Conservation (phyloP, 2,797 vertebrate genomes). For the Ptychobarbus kaznakovi region DNA sequence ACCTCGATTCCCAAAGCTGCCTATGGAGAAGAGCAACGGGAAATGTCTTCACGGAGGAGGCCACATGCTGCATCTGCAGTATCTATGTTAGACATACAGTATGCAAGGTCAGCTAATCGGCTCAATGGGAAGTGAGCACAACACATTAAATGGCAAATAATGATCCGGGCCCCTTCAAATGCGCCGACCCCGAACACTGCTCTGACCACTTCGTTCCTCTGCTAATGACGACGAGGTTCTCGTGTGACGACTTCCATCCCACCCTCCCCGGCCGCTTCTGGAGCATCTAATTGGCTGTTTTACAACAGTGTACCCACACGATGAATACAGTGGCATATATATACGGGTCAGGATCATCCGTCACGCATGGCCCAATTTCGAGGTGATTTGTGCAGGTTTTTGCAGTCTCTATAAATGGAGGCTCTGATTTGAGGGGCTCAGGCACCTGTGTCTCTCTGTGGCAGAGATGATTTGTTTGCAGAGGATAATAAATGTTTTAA, state of each 20-base stretch:
- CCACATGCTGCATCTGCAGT: background rate
- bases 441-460: conserved; percentile 40
- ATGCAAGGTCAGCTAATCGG: conserved; percentile 70
- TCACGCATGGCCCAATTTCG: conserved; percentile 68
- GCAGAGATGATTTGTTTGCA: conserved; percentile 62
- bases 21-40: background rate
- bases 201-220: conserved; percentile 17
- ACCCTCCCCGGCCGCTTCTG: conserved; percentile 46
- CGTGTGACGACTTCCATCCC: background rate
- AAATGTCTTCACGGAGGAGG: background rate
- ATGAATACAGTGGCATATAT: conserved; percentile 58
- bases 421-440: conserved; percentile 44
- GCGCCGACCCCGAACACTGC: conserved; percentile 1
- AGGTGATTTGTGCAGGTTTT: conserved; percentile 65
- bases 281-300: conserved; percentile 72
- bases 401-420: conserved; percentile 62
- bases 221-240: conserved; percentile 52
- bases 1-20: background rate
- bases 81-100: conserved; percentile 6
- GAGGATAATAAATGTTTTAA: conserved; percentile 38
- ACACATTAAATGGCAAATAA: conserved; percentile 68
- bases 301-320: conserved; percentile 55
- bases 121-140: conserved; percentile 52
- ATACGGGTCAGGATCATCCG: conserved; percentile 66
- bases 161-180: conserved; percentile 50